Evolutionary conservation across 2,113 vertebrate genomes (phyloP).

Genomic region (Meles meles): DNA sequence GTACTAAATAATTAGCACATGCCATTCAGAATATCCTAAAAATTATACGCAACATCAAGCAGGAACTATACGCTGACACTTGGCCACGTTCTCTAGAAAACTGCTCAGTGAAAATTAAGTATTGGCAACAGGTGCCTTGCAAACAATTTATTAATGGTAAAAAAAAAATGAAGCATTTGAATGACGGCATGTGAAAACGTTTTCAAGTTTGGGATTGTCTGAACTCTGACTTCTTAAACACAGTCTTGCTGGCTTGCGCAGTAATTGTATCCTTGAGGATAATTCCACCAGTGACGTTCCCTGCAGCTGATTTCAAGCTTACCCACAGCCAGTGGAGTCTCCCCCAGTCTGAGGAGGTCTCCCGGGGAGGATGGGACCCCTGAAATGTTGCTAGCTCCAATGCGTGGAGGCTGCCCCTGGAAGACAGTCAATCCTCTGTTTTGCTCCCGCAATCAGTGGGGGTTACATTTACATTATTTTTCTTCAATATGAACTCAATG

Average conservation of each 20-base stretch:
- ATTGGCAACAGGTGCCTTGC: conserved; percentile 82
- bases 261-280: conserved; percentile 73
- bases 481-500: not conserved
- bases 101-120: conserved; percentile 81
- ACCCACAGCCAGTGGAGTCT: rapidly evolving
- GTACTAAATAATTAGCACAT: conserved; percentile 90
- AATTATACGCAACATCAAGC: conserved; percentile 89
- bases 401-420: not conserved
- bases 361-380: not conserved
- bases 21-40: conserved; percentile 86
- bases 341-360: not conserved
- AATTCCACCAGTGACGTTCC: conserved; percentile 63
- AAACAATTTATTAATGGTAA: conserved; percentile 81
- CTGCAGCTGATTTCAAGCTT: not conserved
- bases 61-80: conserved; percentile 83
- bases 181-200: conserved; percentile 68
- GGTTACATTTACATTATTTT: not conserved
- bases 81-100: conserved; percentile 75
- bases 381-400: no score
- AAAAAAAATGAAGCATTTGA: conserved; percentile 64
- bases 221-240: conserved; percentile 77
- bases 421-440: rapidly evolving
- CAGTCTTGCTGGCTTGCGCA: conserved; percentile 68
- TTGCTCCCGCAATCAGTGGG: not conserved
- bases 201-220: conserved; percentile 75